Conservation (phyloP, 2,113 vertebrate species). For the Platycercus adscitus region DNA sequence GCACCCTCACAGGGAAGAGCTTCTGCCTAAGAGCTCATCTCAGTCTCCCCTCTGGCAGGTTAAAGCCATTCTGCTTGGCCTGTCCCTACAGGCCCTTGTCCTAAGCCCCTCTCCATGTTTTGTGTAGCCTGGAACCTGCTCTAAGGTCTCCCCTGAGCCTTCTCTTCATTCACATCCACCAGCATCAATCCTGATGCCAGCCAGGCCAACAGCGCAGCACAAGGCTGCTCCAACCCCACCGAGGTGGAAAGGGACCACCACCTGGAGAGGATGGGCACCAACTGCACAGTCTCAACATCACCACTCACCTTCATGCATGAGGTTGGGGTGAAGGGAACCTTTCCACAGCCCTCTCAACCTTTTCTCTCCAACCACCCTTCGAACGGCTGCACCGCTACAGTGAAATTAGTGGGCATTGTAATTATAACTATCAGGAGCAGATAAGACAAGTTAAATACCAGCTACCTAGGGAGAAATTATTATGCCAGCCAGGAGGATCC, state of each 20-base stretch:
- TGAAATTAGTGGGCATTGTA: constrained; percentile 64
- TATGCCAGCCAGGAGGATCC: constrained; percentile 72
- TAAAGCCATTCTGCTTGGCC: background rate
- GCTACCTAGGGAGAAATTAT: constrained; percentile 73
- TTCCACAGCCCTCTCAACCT: background rate
- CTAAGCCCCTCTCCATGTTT: background rate
- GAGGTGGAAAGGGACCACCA: background rate
- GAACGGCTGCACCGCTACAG: background rate
- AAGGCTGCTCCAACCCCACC: background rate
- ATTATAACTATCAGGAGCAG: constrained; percentile 72
- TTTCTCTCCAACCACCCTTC: constrained; percentile 8
- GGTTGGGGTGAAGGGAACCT: background rate
- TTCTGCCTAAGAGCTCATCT: background rate
- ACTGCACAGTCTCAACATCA: fast-evolving
- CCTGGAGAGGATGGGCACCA: background rate
- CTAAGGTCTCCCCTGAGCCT: background rate
- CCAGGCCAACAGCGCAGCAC: fast-evolving
- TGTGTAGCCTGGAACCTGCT: background rate
- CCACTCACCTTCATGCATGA: fast-evolving
- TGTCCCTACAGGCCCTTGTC: background rate
- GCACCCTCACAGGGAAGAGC: background rate
- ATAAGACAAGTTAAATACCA: constrained; percentile 79
- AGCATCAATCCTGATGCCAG: background rate
- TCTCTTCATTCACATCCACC: background rate
- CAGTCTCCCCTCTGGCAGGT: background rate